phyloP scores from a whole-genome alignment of 2,113 vertebrate species.

The Hypomesus transpacificus region DNA sequence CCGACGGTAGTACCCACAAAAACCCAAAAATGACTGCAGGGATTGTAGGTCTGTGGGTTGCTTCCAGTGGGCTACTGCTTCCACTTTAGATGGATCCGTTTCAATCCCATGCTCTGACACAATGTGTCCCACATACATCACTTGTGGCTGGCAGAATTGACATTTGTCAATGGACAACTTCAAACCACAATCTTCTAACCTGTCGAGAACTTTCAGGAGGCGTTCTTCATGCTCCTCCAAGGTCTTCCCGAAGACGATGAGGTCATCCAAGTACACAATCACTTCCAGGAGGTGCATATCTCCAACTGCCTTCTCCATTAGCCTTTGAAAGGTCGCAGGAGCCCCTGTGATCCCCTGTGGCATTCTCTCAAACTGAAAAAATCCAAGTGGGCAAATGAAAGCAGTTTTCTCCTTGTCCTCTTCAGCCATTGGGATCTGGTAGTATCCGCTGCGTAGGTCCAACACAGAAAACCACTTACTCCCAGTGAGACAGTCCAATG shows the following conservation, averaged over 20 bases:
- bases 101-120: neutral
- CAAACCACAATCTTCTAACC: neutral
- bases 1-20: neutral
- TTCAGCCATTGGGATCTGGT: neutral
- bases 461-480: neutral
- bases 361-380: conserved; percentile 2
- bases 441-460: neutral
- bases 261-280: neutral
- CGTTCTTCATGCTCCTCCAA: conserved; percentile 6
- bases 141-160: conserved; percentile 7
- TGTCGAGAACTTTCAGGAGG: neutral
- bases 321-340: too few species aligned
- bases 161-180: neutral
- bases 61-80: conserved; percentile 1
- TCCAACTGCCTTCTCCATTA: neutral
- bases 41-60: neutral
- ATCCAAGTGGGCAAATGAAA: neutral
- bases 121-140: conserved; percentile 9
- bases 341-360: neutral
- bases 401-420: neutral
- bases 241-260: conserved; percentile 3
- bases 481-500: neutral
- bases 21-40: neutral
- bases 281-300: conserved; percentile 1
- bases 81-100: neutral